Base-by-base conservation (phyloP, 2,113 vertebrate species). In the Poeciliopsis retropinna region DNA sequence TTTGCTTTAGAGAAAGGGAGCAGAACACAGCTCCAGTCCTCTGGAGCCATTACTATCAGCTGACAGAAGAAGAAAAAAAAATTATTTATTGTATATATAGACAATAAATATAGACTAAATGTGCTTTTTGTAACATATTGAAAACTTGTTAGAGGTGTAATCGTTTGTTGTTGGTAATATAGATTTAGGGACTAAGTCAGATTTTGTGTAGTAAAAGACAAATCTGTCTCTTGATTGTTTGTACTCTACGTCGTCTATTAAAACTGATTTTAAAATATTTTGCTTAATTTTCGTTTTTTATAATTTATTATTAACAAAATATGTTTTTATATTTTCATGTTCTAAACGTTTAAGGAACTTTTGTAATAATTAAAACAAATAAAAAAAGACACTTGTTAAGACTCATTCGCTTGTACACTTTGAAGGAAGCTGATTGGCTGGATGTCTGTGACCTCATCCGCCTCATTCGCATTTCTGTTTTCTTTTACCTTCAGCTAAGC, bases 401-500 rank as follows among this genome's bases (percentile, higher is more conserved):
- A 6, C 13, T 27, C 44, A 28, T 6, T 9, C 8, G 2, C 25
- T n/a, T 44, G 37, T 60, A 32, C 25, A 9, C 28, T n/a, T 32
- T 15, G 31, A n/a, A 70, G 31, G 8, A 2, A 54, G 3, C 15
- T 11, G 39, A 65, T 17, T 57, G 34, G 34, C 25, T 39, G 41
- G 0, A 0, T n/a, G 7, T 19, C 0, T 15, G 1, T 79, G 83
- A 90, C 89, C 85, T 82, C 1, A 60, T 47, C 67, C 3, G 27
- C 0, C 15, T 32, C 75, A 74, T 87, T 81, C 85, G 75, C 30
- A 28, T 29, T 76, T 17, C 31, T 10, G 25, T 29, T 31, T 57
- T 85, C 73, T 89, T 85, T 81, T 13, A 27, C 25, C 64, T 65
- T 8, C 28, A 10, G 14, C 17, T 27, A 17, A 72, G 30, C 13